Evolutionary conservation across 1,140 invertebrate genomes (phyloP).

Genomic region (Caligus rogercresseyi): DNA sequence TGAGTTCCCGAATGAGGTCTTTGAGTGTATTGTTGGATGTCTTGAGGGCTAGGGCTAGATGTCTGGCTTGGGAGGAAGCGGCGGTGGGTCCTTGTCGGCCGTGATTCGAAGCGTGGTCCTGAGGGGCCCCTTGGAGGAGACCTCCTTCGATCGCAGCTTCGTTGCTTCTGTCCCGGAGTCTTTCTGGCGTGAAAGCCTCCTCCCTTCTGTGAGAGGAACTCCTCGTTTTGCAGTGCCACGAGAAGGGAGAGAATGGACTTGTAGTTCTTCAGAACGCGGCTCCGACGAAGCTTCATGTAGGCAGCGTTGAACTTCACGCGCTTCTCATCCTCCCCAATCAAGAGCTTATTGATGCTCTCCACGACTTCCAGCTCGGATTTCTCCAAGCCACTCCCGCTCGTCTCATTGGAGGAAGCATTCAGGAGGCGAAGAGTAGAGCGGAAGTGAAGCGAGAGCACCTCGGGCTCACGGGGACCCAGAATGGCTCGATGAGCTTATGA

Average conservation of each 20-base stretch:
- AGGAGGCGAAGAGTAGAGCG: background rate
- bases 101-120: background rate
- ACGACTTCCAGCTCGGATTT: background rate
- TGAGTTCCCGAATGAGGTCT: background rate
- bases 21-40: background rate
- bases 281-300: background rate
- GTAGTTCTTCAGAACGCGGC: background rate
- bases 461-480: background rate
- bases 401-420: background rate
- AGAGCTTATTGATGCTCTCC: background rate
- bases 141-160: too few species aligned
- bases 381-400: background rate
- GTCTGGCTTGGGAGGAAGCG: background rate
- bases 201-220: too few species aligned
- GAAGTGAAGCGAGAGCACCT: background rate
- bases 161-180: too few species aligned
- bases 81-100: background rate
- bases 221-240: background rate
- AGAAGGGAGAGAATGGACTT: background rate
- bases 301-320: background rate
- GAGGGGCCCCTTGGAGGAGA: too few species aligned
- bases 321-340: background rate
- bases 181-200: too few species aligned
- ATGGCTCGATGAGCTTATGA: background rate
- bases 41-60: background rate